A percentile compares a stretch with the other conserved stretches of the same genome.
Evolutionary conservation across 1,140 invertebrate species (phyloP).

Genomic region (Eurosta solidaginis): DNA sequence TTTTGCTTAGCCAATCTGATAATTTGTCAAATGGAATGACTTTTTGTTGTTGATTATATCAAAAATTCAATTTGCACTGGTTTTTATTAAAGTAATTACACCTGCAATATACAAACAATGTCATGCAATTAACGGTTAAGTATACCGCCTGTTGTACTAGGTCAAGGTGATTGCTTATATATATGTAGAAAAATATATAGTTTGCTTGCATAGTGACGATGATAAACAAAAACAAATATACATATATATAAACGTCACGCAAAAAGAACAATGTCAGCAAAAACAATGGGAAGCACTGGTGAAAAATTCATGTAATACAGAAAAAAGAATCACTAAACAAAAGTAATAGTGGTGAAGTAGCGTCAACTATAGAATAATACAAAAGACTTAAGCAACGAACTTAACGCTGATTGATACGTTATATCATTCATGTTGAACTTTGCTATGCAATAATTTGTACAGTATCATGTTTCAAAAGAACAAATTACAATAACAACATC

Average conservation of each 20-base stretch:
- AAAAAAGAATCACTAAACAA: neutral
- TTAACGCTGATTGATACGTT: neutral
- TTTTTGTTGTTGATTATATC: neutral
- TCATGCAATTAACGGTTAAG: slow-evolving; percentile 18
- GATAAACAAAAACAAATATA: neutral
- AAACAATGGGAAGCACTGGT: slow-evolving; percentile 15
- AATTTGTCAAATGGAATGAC: neutral
- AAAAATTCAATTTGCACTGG: neutral
- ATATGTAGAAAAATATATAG: too few relatives aligned
- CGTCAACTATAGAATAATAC: neutral
- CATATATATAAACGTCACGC: neutral
- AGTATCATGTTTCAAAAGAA: neutral
- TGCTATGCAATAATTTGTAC: neutral
- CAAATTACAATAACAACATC: neutral
- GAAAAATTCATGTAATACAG: slow-evolving; percentile 5
- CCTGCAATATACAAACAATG: neutral
- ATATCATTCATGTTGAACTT: neutral
- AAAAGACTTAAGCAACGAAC: slow-evolving; percentile 15
- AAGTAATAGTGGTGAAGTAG: neutral
- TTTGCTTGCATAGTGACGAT: neutral
- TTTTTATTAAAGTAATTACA: slow-evolving; percentile 3
- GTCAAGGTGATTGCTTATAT: neutral
- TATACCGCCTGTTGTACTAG: slow-evolving; percentile 3
- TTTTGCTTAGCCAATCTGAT: neutral
- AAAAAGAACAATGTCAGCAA: neutral